Evolutionary conservation across 2,113 vertebrate species (phyloP).

Genomic region (Sialia sialis): DNA sequence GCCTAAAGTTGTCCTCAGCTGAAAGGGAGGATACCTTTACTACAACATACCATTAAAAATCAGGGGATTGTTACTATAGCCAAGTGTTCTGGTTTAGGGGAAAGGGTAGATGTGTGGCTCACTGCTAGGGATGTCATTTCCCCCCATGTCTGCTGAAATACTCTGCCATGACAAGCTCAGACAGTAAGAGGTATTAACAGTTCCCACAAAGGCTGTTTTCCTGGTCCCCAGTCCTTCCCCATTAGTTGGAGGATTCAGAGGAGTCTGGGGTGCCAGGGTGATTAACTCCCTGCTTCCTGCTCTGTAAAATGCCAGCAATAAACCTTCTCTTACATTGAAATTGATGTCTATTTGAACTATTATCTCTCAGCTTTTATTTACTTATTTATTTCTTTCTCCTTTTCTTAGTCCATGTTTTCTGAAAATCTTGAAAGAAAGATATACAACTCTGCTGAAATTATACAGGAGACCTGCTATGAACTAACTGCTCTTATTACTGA

Average conservation of each 20-base stretch:
- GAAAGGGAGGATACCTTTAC: background rate
- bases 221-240: background rate
- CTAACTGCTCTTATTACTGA: background rate
- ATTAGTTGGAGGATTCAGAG: background rate
- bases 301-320: background rate
- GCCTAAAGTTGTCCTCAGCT: background rate
- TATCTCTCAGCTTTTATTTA: background rate
- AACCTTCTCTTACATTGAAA: background rate
- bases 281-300: background rate
- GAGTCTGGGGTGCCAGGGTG: background rate
- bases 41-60: background rate
- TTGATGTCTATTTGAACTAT: background rate
- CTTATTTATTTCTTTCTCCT: background rate
- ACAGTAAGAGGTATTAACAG: background rate
- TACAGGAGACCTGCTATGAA: background rate
- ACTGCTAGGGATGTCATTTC: background rate
- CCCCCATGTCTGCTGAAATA: background rate
- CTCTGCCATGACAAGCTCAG: background rate
- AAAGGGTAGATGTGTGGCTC: background rate
- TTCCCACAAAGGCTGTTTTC: background rate
- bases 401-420: background rate
- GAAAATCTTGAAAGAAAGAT: background rate
- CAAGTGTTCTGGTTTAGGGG: background rate
- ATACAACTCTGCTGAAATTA: background rate
- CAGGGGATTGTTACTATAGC: background rate